Conservation (phyloP, 2,113 vertebrate genomes). For the Condylura cristata region DNA sequence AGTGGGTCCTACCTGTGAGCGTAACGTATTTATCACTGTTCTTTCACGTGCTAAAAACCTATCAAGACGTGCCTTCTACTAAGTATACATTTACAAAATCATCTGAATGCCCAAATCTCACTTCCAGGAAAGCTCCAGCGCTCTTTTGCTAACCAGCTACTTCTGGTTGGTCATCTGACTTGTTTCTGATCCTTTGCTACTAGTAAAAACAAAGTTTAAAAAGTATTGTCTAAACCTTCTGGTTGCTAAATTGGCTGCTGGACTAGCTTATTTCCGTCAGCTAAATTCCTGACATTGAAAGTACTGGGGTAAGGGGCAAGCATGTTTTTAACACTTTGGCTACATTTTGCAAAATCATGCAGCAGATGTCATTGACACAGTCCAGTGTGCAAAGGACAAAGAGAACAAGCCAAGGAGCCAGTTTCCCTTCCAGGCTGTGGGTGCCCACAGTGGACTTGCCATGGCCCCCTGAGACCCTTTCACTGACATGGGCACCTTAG, state of each 20-base stretch:
- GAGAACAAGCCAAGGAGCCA: background rate
- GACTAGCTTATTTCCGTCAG: background rate
- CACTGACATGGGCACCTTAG: fast-evolving
- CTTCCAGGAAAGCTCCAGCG: background rate
- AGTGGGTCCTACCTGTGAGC: background rate
- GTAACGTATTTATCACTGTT: background rate
- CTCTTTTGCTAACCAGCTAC: background rate
- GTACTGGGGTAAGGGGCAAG: background rate
- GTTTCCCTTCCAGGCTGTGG: background rate
- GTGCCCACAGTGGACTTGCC: background rate
- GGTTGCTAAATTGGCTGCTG: background rate
- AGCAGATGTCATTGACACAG: background rate
- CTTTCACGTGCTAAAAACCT: background rate
- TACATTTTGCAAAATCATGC: background rate
- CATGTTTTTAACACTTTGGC: background rate
- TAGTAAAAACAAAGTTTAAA: background rate
- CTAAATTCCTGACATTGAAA: background rate
- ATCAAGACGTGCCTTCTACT: background rate
- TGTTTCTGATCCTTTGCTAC: background rate
- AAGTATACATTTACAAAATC: background rate
- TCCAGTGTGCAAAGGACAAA: background rate
- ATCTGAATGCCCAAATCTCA: background rate
- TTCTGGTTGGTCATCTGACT: background rate
- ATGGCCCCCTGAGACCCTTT: no score
- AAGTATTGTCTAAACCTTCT: background rate